Evolutionary conservation across 2,797 vertebrate genomes (phyloP).

Genomic region (Lagocephalus sceleratus): DNA sequence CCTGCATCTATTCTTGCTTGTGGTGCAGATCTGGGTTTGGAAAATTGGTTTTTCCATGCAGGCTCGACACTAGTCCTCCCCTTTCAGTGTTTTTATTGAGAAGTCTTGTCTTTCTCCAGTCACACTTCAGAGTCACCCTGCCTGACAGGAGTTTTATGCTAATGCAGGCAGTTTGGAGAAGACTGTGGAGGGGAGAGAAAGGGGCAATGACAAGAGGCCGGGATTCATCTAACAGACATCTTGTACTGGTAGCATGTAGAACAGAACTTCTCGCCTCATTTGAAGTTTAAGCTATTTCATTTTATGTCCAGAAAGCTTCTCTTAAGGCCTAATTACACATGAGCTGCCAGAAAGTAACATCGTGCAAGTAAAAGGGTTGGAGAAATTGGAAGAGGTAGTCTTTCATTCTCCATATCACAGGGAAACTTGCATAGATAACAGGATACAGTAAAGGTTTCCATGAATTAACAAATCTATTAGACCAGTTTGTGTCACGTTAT

Average conservation of each 20-base stretch:
- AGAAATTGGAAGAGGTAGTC: conserved; percentile 30
- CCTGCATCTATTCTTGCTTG: conserved; percentile 63
- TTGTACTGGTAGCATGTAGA: conserved; percentile 52
- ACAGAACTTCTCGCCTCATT: conserved; percentile 52
- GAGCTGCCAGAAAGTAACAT: conserved; percentile 48
- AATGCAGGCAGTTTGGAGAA: conserved; percentile 52
- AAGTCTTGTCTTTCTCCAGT: conserved; percentile 23
- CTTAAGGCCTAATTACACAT: conserved; percentile 59
- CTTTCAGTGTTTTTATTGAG: conserved; percentile 14
- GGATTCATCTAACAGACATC: conserved; percentile 46
- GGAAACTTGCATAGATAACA: conserved; percentile 37
- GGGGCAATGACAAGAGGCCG: conserved; percentile 40
- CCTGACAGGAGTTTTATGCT: conserved; percentile 66
- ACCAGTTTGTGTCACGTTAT: neutral
- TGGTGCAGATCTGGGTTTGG: conserved; percentile 66
- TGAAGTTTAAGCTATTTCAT: conserved; percentile 52
- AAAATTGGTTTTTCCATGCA: conserved; percentile 52
- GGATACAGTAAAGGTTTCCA: conserved; percentile 18
- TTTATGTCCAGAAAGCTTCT: conserved; percentile 46
- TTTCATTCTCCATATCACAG: conserved; percentile 16
- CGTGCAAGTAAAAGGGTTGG: conserved; percentile 38
- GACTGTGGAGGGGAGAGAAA: neutral
- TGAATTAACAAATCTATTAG: conserved; percentile 39
- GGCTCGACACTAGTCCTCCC: conserved; percentile 21
- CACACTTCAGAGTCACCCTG: conserved; percentile 39